Evolutionary conservation across 2,113 vertebrate genomes (phyloP).

Genomic region (Chamaea fasciata): DNA sequence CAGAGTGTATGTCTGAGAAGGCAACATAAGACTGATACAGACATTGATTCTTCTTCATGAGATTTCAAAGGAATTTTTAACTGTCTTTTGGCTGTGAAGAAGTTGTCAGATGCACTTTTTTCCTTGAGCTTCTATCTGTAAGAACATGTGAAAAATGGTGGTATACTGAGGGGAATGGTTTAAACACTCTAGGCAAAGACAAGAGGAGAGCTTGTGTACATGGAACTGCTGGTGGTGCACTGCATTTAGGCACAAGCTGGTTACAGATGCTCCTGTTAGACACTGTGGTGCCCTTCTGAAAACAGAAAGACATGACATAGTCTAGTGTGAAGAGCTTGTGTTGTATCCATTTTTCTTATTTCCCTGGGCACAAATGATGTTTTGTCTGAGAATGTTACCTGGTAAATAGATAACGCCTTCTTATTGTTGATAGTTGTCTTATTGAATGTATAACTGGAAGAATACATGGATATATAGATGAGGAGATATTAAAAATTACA

Average conservation of each 20-base stretch:
- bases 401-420: not conserved
- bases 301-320: not conserved
- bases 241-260: not conserved
- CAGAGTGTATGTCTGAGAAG: not conserved
- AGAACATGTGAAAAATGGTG: not conserved
- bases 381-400: not conserved
- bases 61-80: not conserved
- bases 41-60: not conserved
- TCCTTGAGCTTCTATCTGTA: not conserved
- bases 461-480: not conserved
- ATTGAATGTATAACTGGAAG: not conserved
- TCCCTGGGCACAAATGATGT: not conserved
- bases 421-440: not conserved
- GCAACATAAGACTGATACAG: not conserved
- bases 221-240: not conserved
- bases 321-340: not conserved
- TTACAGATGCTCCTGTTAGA: not conserved
- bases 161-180: not conserved
- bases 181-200: not conserved
- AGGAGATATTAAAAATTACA: not conserved
- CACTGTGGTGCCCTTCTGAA: not conserved
- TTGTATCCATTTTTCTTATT: not conserved
- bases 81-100: not conserved
- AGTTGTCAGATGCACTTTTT: not conserved
- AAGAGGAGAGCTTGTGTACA: not conserved